Conservation (phyloP, 1,140 invertebrate species). For the Penaeus chinensis region DNA sequence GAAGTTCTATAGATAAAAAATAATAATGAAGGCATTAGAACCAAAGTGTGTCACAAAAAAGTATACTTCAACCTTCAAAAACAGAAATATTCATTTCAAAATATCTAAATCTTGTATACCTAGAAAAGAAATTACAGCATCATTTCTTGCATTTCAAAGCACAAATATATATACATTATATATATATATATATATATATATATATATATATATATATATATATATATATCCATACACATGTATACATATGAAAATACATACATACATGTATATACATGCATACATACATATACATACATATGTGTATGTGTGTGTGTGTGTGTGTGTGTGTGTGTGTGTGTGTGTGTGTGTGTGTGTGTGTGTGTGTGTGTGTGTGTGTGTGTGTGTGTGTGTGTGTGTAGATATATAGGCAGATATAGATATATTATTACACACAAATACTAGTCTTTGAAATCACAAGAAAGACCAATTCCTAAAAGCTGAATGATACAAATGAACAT, state of each 20-base stretch:
- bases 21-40: background rate
- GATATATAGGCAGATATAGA: background rate
- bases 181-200: background rate
- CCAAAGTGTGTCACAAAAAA: background rate
- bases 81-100: background rate
- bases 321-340: background rate
- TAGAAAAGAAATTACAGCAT: background rate
- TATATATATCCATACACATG: too few relatives aligned
- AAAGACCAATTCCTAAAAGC: background rate
- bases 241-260: too few relatives aligned
- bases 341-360: background rate
- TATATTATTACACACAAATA: background rate
- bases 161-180: background rate
- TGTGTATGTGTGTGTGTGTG: too few relatives aligned
- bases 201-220: background rate
- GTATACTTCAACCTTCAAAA: background rate
- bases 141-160: background rate
- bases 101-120: background rate
- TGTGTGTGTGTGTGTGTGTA: too few relatives aligned
- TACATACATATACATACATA: background rate
- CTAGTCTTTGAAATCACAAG: background rate
- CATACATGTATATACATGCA: background rate
- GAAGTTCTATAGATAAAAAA: background rate
- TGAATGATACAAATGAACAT: background rate
- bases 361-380: background rate